phyloP scores from a whole-genome alignment of 2,113 vertebrate species.

The Saccopteryx bilineata region DNA sequence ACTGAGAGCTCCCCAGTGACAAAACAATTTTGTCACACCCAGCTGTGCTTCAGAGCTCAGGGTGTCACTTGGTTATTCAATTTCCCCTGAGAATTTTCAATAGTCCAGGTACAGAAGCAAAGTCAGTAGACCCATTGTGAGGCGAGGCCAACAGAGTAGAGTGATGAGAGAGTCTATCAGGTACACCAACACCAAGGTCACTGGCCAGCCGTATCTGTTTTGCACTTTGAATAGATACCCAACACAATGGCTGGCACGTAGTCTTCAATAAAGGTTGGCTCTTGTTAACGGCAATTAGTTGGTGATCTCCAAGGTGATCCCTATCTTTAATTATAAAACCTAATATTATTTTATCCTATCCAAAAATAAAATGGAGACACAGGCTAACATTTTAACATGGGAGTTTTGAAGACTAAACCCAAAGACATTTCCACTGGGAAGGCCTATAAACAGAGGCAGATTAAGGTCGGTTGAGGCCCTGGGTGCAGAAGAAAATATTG shows the following conservation, averaged over 20 bases:
- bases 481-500: no score
- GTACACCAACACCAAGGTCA: not conserved
- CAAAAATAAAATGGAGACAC: conserved; percentile 2
- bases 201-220: not conserved
- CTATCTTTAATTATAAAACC: not conserved
- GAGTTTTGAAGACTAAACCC: not conserved
- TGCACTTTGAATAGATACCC: not conserved
- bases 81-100: not conserved
- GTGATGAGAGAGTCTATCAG: not conserved
- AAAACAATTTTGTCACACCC: no score
- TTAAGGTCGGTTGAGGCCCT: no score
- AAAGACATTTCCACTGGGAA: not conserved
- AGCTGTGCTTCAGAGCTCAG: not conserved
- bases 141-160: not conserved
- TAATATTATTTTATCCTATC: not conserved
- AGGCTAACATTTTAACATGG: not conserved
- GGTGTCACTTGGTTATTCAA: not conserved
- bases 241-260: not conserved
- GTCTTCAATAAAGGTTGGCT: not conserved
- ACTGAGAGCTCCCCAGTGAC: not conserved
- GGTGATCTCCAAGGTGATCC: not conserved
- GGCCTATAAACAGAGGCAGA: not conserved
- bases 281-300: not conserved
- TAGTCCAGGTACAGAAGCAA: not conserved
- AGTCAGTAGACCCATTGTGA: not conserved